Base-by-base conservation (phyloP, 2,888 invertebrate genomes). In the Lasioglossum villosulum region DNA sequence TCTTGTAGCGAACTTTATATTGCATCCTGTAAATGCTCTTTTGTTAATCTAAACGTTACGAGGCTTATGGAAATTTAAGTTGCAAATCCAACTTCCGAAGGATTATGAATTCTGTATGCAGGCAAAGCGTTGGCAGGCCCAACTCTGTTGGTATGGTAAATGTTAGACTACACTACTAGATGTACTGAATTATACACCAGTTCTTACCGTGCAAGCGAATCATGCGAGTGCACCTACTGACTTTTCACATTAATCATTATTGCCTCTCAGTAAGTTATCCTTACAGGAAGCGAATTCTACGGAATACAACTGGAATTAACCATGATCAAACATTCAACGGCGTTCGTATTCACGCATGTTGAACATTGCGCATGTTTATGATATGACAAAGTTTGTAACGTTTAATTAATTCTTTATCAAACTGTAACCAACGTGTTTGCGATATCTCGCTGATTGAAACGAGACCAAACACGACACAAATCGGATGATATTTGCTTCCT, bases 31-130 rank as follows among this genome's bases (percentile, higher is more conserved):
- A 23, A 37, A 68, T 37, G 16, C 68, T 37, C 23, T 68, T 68
- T 68, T 23, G 68, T 37, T 68, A 34, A 37, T 68, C 23, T 37
- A 23, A 68, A 37, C 37, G 37, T 68, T 68, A 19, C 68, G 34
- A 23, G 34, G 37, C 37, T 68, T 68, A 68, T 68, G 37, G 23
- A 68, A 68, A 68, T 68, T 68, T 68, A 37, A 68, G 68, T 68
- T 68, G 68, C 34, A 68, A 68, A 68, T 68, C 37, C 68, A 68
- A 68, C 37, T 68, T 68, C 68, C 68, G 68, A 68, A 68, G 37
- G 68, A 68, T 68, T 68, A 68, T 68, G 68, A 37, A 68, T 68
- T 68, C 68, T 68, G 4, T 23, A 68, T 37, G 68, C 68, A 34
- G 37, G 37, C 23, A 68, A 68, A 68, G 23, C 34, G 66, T 37